Evolutionary conservation across 2,113 vertebrate species (phyloP), one percentile per base, ranked within the genome.

Genomic region (Passer montanus): DNA sequence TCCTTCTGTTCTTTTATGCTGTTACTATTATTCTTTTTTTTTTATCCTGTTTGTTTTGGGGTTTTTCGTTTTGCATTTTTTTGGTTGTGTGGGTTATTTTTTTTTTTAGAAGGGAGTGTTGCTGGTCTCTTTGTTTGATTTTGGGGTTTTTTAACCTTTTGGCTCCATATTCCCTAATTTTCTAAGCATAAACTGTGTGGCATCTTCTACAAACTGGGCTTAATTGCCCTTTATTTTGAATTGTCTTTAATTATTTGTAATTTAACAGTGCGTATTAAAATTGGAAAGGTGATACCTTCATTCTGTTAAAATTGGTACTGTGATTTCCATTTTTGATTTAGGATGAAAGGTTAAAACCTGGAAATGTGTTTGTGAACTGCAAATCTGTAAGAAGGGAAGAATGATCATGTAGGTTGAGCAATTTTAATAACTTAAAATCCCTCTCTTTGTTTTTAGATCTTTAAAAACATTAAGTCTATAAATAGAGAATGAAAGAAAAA

Each of bases 61-160:
- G 10, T 58, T 56, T 56, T 56, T 35, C 31, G 19, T 56, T n/a
- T 22, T 39, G n/a, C 10, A 5, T 9, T 20, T 41, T 28, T 41
- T 21, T 17, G 2, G 3, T 53, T 59, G 77, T 19, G 8, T n/a
- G 20, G 3, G 28, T 11, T 21, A 23, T 15, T 49, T 35, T 26
- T 24, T 23, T 44, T 24, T 33, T 18, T 16, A 6, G 8, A 6
- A 2, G 4, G 2, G 6, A 10, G 5, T 27, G 22, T 14, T 63
- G 9, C 11, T 39, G 5, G 28, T 39, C 9, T 30, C 11, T 41
- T 56, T 56, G 18, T 49, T 43, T 17, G 58, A 60, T 60, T 30
- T 23, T 7, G 8, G 13, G 2, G 0, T 13, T 35, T 69, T 49
- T 63, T 18, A 28, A 27, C 4, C 4, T 73, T 86, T 44, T 9